Conservation (phyloP, 2,113 vertebrate genomes). For the Neomonachus schauinslandi region DNA sequence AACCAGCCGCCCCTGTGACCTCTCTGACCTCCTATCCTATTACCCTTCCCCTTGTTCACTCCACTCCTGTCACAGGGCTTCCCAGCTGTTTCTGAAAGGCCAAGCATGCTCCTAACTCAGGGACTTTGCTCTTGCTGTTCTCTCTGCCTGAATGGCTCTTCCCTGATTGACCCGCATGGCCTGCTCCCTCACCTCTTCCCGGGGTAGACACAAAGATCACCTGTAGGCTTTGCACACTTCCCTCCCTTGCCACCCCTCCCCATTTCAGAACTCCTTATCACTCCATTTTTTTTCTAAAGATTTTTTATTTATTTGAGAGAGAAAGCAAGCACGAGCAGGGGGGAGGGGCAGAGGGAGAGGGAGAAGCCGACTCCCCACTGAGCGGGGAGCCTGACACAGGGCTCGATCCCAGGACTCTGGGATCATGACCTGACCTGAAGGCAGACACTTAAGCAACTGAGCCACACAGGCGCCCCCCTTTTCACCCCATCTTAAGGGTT, state of each 20-base stretch:
- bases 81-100: background rate
- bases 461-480: background rate
- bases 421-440: too few relatives aligned
- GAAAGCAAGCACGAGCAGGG: too few relatives aligned
- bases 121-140: background rate
- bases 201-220: background rate
- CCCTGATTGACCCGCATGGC: background rate
- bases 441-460: too few relatives aligned
- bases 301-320: background rate
- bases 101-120: background rate
- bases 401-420: too few relatives aligned
- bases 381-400: too few relatives aligned
- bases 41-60: background rate
- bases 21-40: background rate
- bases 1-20: background rate
- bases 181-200: background rate
- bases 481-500: background rate
- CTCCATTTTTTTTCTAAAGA: background rate
- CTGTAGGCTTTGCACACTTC: background rate
- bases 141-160: background rate
- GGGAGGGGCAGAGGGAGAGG: too few relatives aligned
- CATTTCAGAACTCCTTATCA: slow-evolving; percentile 12
- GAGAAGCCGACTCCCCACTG: too few relatives aligned
- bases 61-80: background rate
- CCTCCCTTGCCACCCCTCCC: background rate